Base-by-base conservation (phyloP, 2,113 vertebrate genomes). In the Microtus richardsoni region DNA sequence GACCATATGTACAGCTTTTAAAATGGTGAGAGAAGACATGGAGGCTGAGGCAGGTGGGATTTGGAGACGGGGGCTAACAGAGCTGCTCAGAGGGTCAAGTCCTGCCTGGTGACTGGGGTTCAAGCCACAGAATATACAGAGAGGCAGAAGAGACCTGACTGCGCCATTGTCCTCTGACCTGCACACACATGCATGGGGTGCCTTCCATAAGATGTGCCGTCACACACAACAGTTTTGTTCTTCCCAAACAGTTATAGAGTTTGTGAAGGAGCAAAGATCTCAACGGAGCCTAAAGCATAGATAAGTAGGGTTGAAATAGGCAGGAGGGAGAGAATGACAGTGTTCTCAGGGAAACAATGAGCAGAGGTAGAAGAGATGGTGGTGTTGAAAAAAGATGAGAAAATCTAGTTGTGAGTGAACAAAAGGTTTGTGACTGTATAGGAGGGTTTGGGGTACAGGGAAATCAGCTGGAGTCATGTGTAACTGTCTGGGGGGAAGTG, bases 191-290 rank as follows among this genome's bases (percentile, higher is more conserved):
- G 0, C 60, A 33, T 17, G 82, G 82, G 80, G 19, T 39, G 16
- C 52, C n/a, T 39, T 26, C 52, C 52, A 8, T 39, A 60, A 26
- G n/a, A 10, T 26, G 44, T 17, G 54, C 54, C 14, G 3, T 30
- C 80, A 62, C 26, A 30, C 24, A 22, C 80, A 62, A 10, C 33
- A 80, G 19, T 22, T 22, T 21, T 80, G 2, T 36, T 58, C 49
- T 58, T 22, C 8, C 9, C 78, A 80, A n/a, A 80, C 52, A 80
- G 54, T 62, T 7, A 92, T 39, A 78, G 75, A 88, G 39, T 93
- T 60, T 84, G 77, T 93, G 68, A 75, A 79, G 10, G 78, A 93
- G 82, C 21, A 24, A 83, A 41, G 39, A 62, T 88, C 73, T 88
- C 77, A 77, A 49, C 22, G 74, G 91, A 30, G 5, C 49, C 83